Evolutionary conservation across 2,888 invertebrate species (phyloP).

Genomic region (Archips xylosteana): DNA sequence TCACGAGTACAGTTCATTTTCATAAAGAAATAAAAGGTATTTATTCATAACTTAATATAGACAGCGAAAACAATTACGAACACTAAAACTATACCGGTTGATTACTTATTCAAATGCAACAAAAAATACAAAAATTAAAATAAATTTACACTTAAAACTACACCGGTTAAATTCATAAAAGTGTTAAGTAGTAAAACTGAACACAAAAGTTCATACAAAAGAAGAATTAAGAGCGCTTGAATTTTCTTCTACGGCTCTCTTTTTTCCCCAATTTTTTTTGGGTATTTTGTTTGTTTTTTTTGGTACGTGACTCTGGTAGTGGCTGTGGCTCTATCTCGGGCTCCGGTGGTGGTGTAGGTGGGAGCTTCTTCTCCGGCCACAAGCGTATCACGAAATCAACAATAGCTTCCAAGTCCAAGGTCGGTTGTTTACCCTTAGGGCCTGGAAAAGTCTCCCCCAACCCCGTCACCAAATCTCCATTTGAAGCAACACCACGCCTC

Average conservation of each 20-base stretch:
- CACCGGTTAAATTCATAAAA: background rate
- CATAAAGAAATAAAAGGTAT: background rate
- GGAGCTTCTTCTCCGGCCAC: constrained; percentile 49
- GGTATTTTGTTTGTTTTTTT: background rate
- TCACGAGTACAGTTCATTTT: too few species aligned
- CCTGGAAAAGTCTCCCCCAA: constrained; percentile 1
- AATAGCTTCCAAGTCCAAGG: constrained; percentile 41
- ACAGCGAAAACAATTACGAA: background rate
- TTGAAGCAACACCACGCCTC: constrained; percentile 9
- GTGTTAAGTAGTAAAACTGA: background rate
- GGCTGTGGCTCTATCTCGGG: constrained; percentile 10
- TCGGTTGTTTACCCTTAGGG: constrained; percentile 2
- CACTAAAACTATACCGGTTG: background rate
- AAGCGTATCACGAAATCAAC: constrained; percentile 48
- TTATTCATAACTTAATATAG: background rate
- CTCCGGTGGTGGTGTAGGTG: constrained; percentile 45
- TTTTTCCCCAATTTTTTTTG: background rate
- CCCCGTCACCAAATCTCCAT: background rate
- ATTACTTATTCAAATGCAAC: background rate
- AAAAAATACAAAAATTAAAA: constrained; percentile 6
- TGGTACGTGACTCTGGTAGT: background rate
- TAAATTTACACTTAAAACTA: constrained; percentile 5
- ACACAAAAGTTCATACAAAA: background rate
- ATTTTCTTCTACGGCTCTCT: background rate
- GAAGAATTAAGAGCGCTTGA: background rate